These are phyloP conservation scores for Vulpes ferrilata DNA, from an alignment of 2,113 vertebrate species.

Conservation along the genomic window DNA sequence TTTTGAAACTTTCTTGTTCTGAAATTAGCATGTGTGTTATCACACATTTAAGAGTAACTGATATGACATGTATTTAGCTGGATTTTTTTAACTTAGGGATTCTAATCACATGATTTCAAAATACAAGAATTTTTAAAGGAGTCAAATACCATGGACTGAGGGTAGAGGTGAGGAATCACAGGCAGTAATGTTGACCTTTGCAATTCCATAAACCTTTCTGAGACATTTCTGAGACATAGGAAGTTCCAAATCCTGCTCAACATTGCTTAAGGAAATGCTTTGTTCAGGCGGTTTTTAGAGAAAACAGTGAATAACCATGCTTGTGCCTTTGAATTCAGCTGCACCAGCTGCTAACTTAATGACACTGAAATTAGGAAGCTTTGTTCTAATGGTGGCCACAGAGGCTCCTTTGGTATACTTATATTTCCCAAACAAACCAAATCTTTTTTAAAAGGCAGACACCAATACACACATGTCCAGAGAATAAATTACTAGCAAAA, in stretches of 20 bases:
- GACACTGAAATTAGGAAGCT: conserved; percentile 75
- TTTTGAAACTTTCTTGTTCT: conserved; percentile 20
- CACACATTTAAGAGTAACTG: neutral
- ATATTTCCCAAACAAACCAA: conserved; percentile 34
- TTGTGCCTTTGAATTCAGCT: conserved; percentile 80
- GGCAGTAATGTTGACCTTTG: neutral
- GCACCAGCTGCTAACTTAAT: conserved; percentile 77
- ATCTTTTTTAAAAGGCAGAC: conserved; percentile 41
- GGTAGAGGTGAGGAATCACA: neutral
- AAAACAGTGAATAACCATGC: conserved; percentile 70
- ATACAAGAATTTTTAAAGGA: neutral
- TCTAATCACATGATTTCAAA: conserved; percentile 24
- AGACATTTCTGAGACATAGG: conserved; percentile 52
- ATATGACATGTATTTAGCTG: neutral
- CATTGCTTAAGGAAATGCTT: conserved; percentile 82
- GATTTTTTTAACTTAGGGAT: neutral
- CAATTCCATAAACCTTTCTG: neutral
- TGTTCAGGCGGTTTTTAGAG: conserved; percentile 76
- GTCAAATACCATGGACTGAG: neutral
- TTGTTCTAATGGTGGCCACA: conserved; percentile 68
- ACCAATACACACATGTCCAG: conserved; percentile 27
- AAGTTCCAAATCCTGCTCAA: conserved; percentile 76
- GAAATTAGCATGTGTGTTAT: neutral
- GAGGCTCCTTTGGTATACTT: conserved; percentile 38
- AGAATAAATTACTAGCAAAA: conserved; percentile 21